Conservation (phyloP, 2,888 invertebrate genomes). For the Clepsis dumicolana region DNA sequence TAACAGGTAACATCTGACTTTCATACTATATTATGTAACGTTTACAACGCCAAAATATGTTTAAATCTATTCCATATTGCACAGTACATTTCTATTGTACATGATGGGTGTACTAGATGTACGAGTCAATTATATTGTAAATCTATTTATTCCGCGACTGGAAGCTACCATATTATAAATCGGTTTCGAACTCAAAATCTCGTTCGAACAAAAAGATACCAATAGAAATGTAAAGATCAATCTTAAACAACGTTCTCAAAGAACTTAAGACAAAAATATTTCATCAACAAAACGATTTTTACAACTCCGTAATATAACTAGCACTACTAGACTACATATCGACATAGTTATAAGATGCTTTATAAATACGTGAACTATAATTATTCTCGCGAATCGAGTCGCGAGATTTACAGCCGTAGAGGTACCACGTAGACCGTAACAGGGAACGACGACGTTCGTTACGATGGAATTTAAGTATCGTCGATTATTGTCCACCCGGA, state of each 20-base stretch:
- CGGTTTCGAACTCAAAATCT: conserved; percentile 66
- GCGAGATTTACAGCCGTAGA: conserved; percentile 80
- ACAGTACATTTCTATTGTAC: conserved; percentile 81
- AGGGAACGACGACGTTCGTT: conserved; percentile 63
- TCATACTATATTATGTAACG: conserved; percentile 84
- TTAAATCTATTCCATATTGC: conserved; percentile 85
- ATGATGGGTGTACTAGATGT: conserved; percentile 70
- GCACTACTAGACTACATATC: conserved; percentile 72
- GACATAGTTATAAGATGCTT: conserved; percentile 64
- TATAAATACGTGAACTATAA: conserved; percentile 77
- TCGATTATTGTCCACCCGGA: conserved; percentile 60
- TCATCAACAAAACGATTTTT: conserved; percentile 69
- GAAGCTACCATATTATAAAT: conserved; percentile 76
- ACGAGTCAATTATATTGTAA: conserved; percentile 68
- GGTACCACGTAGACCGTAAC: conserved; percentile 79
- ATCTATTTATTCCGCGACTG: conserved; percentile 72
- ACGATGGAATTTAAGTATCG: conserved; percentile 63
- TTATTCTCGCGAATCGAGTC: conserved; percentile 62
- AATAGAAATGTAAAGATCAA: conserved; percentile 65
- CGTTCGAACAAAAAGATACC: conserved; percentile 66
- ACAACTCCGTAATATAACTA: conserved; percentile 79
- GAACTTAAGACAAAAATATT: conserved; percentile 62
- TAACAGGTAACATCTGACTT: conserved; percentile 87
- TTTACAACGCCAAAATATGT: conserved; percentile 84
- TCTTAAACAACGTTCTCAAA: conserved; percentile 64